phyloP scores from a whole-genome alignment of 2,888 invertebrate genomes.

The Gymnosoma rotundatum region DNA sequence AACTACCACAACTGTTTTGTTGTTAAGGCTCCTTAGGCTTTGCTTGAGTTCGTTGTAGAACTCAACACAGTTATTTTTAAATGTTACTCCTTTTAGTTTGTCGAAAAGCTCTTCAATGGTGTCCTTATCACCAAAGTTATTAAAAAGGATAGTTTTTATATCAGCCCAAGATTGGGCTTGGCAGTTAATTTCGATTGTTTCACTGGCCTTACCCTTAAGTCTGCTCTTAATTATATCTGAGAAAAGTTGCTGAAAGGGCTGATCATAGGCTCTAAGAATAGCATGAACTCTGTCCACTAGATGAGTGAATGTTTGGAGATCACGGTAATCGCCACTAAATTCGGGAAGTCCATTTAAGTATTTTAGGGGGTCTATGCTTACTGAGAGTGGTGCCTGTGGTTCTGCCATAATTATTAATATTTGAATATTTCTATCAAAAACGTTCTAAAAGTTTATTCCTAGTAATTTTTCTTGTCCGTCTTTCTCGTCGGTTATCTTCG shows the following conservation, averaged over 20 bases:
- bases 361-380: neutral
- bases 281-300: neutral
- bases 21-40: neutral
- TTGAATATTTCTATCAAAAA: neutral
- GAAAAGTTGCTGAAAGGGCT: neutral
- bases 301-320: too few species aligned
- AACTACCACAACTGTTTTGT: neutral
- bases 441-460: neutral
- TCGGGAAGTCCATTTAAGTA: too few species aligned
- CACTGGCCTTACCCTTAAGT: too few species aligned
- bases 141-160: neutral
- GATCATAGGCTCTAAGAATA: neutral
- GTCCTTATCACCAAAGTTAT: neutral
- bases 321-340: too few species aligned
- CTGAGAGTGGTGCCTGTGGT: neutral
- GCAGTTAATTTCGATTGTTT: slow-evolving; percentile 6
- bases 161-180: neutral
- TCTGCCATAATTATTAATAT: neutral
- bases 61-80: neutral
- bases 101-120: neutral
- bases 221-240: neutral
- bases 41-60: slow-evolving; percentile 10
- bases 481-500: neutral
- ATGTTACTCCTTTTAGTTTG: neutral
- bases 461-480: neutral